Conservation (phyloP, 2,113 vertebrate genomes). For the Pterophyllum scalare region DNA sequence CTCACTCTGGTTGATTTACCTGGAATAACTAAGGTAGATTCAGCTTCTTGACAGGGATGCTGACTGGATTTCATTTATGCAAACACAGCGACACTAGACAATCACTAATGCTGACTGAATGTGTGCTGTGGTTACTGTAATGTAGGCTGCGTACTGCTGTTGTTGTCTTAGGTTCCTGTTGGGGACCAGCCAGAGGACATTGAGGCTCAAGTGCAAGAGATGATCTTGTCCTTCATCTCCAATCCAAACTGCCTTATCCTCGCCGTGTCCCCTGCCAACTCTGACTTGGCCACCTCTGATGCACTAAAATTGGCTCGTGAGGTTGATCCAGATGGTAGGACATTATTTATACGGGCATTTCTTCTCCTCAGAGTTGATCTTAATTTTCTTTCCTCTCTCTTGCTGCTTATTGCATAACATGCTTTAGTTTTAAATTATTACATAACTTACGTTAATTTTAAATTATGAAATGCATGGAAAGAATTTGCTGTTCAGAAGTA, state of each 20-base stretch:
- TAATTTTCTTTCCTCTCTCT: constrained; percentile 2
- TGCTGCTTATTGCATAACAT: constrained; percentile 9
- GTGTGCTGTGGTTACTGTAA: constrained; percentile 12
- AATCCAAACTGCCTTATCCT: constrained; percentile 86
- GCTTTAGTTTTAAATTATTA: constrained; percentile 1
- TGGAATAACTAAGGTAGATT: constrained; percentile 85
- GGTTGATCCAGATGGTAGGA: constrained; percentile 83
- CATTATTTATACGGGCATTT: constrained; percentile 27
- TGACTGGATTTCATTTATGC: neutral
- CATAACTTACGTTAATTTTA: constrained; percentile 3
- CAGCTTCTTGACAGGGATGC: neutral
- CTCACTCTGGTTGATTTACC: constrained; percentile 85
- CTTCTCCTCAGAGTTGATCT: constrained; percentile 32
- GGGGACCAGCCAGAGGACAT: constrained; percentile 86
- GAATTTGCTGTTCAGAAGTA: neutral
- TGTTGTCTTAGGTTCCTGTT: constrained; percentile 79
- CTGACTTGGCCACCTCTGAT: constrained; percentile 85
- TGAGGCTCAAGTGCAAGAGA: constrained; percentile 82
- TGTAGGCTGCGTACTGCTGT: neutral
- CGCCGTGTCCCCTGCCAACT: constrained; percentile 84
- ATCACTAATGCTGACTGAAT: neutral
- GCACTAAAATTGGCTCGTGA: constrained; percentile 84
- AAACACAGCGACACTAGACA: neutral
- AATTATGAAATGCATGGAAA: constrained; percentile 35
- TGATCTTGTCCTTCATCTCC: constrained; percentile 84